Conservation (phyloP, 2,797 vertebrate genomes). For the Falco rusticolus region DNA sequence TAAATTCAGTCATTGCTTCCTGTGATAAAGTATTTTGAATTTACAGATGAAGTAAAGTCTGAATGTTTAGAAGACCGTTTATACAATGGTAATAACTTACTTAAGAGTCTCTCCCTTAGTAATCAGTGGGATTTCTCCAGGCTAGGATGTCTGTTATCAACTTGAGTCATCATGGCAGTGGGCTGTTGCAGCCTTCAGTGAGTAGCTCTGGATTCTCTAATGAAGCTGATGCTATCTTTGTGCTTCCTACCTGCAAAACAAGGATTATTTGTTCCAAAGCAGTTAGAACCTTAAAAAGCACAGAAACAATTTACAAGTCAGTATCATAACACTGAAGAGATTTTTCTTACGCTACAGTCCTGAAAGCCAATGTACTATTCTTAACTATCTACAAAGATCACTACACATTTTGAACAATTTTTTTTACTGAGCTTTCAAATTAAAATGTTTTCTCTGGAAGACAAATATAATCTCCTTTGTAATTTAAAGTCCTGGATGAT, state of each 20-base stretch:
- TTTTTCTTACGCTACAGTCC: neutral
- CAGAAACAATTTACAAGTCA: neutral
- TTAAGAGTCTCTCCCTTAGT: neutral
- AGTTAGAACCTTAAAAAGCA: neutral
- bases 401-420: neutral
- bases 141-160: neutral
- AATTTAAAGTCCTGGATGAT: constrained; percentile 61
- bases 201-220: neutral
- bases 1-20: neutral
- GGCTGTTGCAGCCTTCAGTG: neutral
- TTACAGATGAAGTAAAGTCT: neutral
- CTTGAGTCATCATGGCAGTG: neutral
- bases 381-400: neutral
- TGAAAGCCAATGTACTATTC: neutral
- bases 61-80: neutral
- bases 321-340: neutral
- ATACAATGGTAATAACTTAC: neutral
- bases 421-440: constrained; percentile 47
- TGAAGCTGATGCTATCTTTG: neutral
- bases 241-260: neutral
- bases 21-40: neutral
- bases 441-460: constrained; percentile 41
- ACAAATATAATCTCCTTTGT: constrained; percentile 57
- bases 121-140: neutral
- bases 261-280: neutral